A percentile compares a stretch with the other conserved stretches of the same genome.
Conservation (phyloP, 2,797 vertebrate genomes). For the Lophius americanus region DNA sequence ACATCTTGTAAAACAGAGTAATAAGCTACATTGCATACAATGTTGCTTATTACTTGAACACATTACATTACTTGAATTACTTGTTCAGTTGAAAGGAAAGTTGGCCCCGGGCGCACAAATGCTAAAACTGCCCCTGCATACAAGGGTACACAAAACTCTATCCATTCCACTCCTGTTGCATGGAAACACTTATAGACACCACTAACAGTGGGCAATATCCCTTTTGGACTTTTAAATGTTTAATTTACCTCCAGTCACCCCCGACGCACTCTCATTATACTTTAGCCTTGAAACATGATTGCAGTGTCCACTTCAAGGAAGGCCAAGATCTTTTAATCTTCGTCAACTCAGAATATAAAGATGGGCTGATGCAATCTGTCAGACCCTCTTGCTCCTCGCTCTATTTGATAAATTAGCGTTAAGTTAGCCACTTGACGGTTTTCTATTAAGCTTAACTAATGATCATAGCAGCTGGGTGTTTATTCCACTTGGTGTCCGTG, state of each 20-base stretch:
- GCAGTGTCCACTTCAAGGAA: conserved; percentile 5
- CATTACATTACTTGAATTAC: no score
- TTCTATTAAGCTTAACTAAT: conserved; percentile 13
- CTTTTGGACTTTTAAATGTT: conserved; percentile 7
- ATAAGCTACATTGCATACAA: no score
- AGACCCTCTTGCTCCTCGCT: neutral
- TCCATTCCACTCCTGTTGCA: no score
- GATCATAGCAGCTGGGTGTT: neutral
- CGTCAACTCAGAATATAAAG: neutral
- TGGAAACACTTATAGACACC: no score
- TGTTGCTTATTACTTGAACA: neutral
- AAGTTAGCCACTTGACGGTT: neutral
- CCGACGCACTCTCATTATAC: conserved; percentile 10
- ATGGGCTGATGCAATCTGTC: neutral
- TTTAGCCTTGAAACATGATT: conserved; percentile 16
- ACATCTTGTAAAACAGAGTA: no score
- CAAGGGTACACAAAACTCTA: no score
- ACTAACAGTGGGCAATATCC: neutral
- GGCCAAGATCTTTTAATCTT: neutral
- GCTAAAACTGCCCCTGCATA: no score
- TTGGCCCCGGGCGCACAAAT: no score
- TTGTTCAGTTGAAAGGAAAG: no score
- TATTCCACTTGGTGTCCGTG: neutral
- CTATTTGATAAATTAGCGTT: neutral
- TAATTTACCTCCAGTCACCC: conserved; percentile 3